Conservation (phyloP, 2,888 invertebrate species). For the Drosophila macrospina region DNA sequence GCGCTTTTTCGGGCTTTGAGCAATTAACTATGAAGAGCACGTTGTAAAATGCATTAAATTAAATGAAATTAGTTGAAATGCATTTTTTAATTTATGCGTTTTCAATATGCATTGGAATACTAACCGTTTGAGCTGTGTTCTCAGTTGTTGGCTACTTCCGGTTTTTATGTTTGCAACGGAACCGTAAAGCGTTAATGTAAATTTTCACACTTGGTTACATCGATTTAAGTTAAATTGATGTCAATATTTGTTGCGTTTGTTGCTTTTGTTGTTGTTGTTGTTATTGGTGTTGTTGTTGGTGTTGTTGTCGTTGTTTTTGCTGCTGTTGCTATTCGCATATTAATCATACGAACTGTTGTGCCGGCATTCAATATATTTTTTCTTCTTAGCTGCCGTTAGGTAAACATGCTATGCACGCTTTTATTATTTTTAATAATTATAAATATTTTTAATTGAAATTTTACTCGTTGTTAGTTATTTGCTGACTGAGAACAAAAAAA, state of each 20-base stretch:
- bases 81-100: background rate
- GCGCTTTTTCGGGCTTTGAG: background rate
- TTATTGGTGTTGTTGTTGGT: conserved; percentile 22
- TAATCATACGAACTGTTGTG: conserved; percentile 47
- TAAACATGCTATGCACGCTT: conserved; percentile 33
- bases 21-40: background rate
- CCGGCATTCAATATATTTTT: conserved; percentile 30
- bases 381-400: conserved; percentile 8
- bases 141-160: conserved; percentile 30
- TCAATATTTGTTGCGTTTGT: conserved; percentile 11
- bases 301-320: conserved; percentile 1
- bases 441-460: background rate
- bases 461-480: conserved; percentile 7
- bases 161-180: conserved; percentile 17
- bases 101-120: conserved; percentile 15
- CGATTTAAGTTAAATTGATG: conserved; percentile 22
- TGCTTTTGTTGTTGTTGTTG: conserved; percentile 7
- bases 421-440: conserved; percentile 1
- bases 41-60: conserved; percentile 2
- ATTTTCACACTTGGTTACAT: conserved; percentile 47
- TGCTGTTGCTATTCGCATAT: conserved; percentile 40
- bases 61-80: conserved; percentile 5
- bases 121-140: conserved; percentile 34
- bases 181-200: conserved; percentile 38
- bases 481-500: conserved; percentile 30